Evolutionary conservation across 2,888 invertebrate species (phyloP).

Genomic region (Shargacucullia verbasci): DNA sequence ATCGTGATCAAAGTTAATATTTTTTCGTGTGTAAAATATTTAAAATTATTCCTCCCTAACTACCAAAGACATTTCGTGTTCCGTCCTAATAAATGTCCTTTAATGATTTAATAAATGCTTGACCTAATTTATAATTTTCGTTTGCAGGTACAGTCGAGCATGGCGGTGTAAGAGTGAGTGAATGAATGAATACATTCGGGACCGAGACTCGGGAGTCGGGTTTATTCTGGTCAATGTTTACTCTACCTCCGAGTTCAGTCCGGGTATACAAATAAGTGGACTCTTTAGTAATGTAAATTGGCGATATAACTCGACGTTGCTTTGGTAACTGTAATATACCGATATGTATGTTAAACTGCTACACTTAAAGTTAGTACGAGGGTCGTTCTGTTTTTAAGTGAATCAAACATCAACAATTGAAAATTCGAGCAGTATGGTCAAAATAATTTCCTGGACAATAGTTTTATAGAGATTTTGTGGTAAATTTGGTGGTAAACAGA

Average conservation of each 20-base stretch:
- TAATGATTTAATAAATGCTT: slow-evolving; percentile 27
- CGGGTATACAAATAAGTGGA: not conserved
- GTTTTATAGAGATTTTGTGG: too few relatives aligned
- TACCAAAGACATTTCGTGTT: slow-evolving; percentile 14
- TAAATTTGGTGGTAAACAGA: too few relatives aligned
- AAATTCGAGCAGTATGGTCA: slow-evolving; percentile 16
- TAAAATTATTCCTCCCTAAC: slow-evolving; percentile 21
- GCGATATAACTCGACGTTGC: not conserved
- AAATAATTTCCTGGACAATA: too few relatives aligned
- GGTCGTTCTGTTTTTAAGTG: too few relatives aligned
- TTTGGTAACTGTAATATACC: too few relatives aligned
- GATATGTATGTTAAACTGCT: too few relatives aligned
- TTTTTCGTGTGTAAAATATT: slow-evolving; percentile 11
- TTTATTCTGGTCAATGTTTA: slow-evolving; percentile 10
- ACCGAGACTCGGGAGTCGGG: not conserved
- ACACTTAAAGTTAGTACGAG: too few relatives aligned
- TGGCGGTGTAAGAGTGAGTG: slow-evolving; percentile 16
- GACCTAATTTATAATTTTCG: slow-evolving; percentile 26
- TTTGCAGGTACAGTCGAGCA: slow-evolving; percentile 36
- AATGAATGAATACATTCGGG: slow-evolving; percentile 3
- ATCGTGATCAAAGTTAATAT: slow-evolving; percentile 16
- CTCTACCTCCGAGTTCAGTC: not conserved
- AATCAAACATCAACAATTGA: not conserved
- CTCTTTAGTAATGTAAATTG: slow-evolving; percentile 1
- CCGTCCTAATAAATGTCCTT: slow-evolving; percentile 25